Evolutionary conservation across 2,888 invertebrate genomes (phyloP), one percentile per base, ranked within the genome.

Genomic region (Lomographa bimaculata): DNA sequence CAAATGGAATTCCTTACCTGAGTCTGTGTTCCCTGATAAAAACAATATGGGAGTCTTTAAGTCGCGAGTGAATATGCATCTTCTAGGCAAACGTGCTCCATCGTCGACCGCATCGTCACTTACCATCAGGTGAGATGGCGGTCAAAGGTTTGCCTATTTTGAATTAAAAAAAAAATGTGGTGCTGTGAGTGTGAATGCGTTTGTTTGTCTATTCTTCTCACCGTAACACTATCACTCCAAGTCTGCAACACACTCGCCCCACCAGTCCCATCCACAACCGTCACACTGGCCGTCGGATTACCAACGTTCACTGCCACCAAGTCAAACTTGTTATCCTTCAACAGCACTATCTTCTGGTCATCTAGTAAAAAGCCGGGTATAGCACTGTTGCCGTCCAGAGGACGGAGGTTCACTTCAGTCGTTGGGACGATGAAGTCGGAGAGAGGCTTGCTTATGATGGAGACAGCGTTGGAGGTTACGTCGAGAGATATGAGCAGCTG

Each of bases 401-500:
- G 54, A 5, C 74, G 55, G 1, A 89, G 36, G 7, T 46, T 60
- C 0, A 63, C 70, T 8, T 73, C 71, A 1, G 66, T 53, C 7
- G 61, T 48, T 1, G 47, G 26, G 6, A 60, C 51, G 1, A 79
- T 46, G 18, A 63, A 78, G 25, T 78, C 71, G 0, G 77, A 65
- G 17, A 93, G 60, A 4, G 86, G 81, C 57, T 89, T 86, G 52
- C 83, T 77, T 50, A 90, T 80, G 24, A 89, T 73, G 45, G 90
- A 82, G 0, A 90, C 73, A 0, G 86, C 82, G 23, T 89, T 74
- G 0, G 91, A 86, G 1, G 90, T 84, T 5, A 95, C 78, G 64
- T 95, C 91, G 9, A 94, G 63, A 5, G 92, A 91, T 16, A 93
- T 86, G 7, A 95, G 66, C 44, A 92, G 84, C 42, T 90, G 76